Conservation (phyloP, 2,888 invertebrate genomes). For the Torymus tubicola region DNA sequence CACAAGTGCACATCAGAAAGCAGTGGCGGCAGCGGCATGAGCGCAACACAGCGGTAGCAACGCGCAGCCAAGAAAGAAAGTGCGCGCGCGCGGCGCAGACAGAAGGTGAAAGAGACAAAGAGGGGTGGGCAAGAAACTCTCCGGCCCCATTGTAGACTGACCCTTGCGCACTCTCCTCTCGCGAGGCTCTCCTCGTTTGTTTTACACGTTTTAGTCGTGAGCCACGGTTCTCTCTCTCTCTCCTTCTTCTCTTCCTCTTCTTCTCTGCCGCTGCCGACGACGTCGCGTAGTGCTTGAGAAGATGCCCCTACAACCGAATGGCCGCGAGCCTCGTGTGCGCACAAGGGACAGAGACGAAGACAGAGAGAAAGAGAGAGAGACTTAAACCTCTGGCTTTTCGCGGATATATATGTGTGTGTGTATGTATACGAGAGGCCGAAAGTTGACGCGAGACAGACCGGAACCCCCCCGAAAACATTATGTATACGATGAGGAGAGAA, state of each 20-base stretch:
- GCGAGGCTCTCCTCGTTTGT: constrained; percentile 55
- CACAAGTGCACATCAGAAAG: constrained; percentile 45
- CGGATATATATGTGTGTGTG: constrained; percentile 16
- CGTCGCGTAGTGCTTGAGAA: constrained; percentile 43
- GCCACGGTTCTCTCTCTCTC: constrained; percentile 19
- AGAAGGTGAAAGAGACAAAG: constrained; percentile 12
- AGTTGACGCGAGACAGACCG: constrained; percentile 55
- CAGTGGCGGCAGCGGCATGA: constrained; percentile 4
- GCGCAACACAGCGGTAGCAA: not conserved
- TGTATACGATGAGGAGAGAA: not conserved
- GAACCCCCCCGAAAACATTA: constrained; percentile 44
- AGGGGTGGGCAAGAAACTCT: constrained; percentile 27
- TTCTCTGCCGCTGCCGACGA: constrained; percentile 40
- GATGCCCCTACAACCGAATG: constrained; percentile 49
- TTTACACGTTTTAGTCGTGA: constrained; percentile 56
- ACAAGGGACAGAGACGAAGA: constrained; percentile 24
- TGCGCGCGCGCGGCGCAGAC: constrained; percentile 3
- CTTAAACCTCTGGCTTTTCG: constrained; percentile 45
- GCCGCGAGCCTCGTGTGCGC: constrained; percentile 48
- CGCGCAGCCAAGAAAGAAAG: constrained; percentile 16
- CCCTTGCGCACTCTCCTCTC: constrained; percentile 45
- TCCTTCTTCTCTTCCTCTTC: constrained; percentile 23
- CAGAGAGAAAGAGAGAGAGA: constrained; percentile 27
- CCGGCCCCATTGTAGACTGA: constrained; percentile 52
- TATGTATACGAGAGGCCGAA: constrained; percentile 29